Percentiles rank a stretch among this genome's conserved stretches.
Evolutionary conservation across 2,113 vertebrate species (phyloP).

Genomic region (Podocnemis expansa): DNA sequence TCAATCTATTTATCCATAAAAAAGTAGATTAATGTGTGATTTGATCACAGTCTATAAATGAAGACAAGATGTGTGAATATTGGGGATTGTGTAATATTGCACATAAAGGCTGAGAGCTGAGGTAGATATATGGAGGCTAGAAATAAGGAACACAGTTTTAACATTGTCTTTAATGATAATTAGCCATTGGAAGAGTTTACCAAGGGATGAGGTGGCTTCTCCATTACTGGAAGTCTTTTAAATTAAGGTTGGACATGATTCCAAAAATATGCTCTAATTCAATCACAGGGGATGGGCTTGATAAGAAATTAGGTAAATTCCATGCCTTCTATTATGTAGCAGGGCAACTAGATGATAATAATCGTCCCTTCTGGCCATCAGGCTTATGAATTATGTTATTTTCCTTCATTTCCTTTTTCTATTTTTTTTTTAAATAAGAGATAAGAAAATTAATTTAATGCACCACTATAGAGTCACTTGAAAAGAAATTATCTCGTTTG

Average conservation of each 20-base stretch:
- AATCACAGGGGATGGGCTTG: neutral
- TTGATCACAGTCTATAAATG: neutral
- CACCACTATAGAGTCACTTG: neutral
- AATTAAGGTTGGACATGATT: neutral
- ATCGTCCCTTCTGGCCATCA: neutral
- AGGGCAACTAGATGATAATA: neutral
- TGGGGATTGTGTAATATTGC: neutral
- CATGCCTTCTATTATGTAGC: neutral
- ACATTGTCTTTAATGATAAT: neutral
- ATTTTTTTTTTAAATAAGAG: rapidly evolving
- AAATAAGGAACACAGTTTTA: neutral
- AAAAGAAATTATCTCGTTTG: neutral
- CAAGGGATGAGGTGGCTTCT: neutral
- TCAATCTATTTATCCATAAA: neutral
- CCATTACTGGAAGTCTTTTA: neutral
- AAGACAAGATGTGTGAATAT: neutral
- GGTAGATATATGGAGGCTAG: neutral
- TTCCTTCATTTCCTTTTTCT: neutral
- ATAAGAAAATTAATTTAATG: neutral
- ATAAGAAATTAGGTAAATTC: neutral
- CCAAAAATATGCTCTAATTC: neutral
- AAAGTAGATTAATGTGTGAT: neutral
- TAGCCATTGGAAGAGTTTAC: neutral
- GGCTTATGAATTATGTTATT: neutral
- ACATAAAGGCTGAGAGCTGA: neutral